Evolutionary conservation across 2,888 invertebrate species (phyloP).

Genomic region (Periphyllus acericola): DNA sequence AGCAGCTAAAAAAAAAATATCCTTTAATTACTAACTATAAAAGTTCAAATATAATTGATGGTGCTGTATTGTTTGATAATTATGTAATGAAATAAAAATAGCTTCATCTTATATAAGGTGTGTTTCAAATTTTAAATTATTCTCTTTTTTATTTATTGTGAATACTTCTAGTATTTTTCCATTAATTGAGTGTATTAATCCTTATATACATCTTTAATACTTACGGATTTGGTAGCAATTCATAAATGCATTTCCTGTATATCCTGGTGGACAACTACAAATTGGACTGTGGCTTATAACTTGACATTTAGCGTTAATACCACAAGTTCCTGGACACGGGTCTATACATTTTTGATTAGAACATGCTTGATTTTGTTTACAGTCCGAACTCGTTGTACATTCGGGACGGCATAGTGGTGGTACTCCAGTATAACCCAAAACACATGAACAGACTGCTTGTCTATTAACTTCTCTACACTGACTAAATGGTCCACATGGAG

Average conservation of each 20-base stretch:
- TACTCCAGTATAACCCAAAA: slow-evolving; percentile 72
- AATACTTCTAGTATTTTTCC: neutral
- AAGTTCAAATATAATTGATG: neutral
- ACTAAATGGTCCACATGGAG: slow-evolving; percentile 79
- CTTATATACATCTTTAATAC: neutral
- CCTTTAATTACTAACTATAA: neutral
- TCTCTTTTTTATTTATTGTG: neutral
- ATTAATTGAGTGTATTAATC: neutral
- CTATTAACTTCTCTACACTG: slow-evolving; percentile 67
- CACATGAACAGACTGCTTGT: slow-evolving; percentile 75
- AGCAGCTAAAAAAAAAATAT: slow-evolving; percentile 70
- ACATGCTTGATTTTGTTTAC: slow-evolving; percentile 68
- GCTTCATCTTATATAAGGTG: too few species aligned
- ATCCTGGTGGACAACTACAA: slow-evolving; percentile 71
- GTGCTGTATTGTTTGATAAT: neutral
- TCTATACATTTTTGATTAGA: slow-evolving; percentile 68
- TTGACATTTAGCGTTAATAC: slow-evolving; percentile 68
- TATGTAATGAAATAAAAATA: too few species aligned
- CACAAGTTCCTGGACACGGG: slow-evolving; percentile 69
- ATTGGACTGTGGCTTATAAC: slow-evolving; percentile 67
- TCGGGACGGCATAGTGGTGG: slow-evolving; percentile 71
- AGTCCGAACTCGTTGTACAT: slow-evolving; percentile 69
- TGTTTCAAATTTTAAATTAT: neutral
- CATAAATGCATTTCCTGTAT: slow-evolving; percentile 69
- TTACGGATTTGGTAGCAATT: slow-evolving; percentile 67